These are phyloP conservation scores for Agrotis puta DNA, from an alignment of 2,888 invertebrate genomes.

Conservation along the genomic window DNA sequence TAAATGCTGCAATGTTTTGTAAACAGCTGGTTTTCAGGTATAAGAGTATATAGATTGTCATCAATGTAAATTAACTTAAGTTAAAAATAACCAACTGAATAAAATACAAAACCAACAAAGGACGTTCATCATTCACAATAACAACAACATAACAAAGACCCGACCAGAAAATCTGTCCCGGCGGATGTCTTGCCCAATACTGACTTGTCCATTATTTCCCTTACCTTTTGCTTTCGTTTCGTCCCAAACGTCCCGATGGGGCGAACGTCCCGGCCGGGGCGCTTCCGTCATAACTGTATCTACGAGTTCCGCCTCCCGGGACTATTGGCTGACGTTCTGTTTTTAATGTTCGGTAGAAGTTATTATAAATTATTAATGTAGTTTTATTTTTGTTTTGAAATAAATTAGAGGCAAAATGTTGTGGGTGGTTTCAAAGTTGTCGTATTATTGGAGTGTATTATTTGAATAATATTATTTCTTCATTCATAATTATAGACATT, in stretches of 20 bases:
- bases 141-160: constrained; percentile 32
- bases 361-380: constrained; percentile 27
- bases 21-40: too few relatives aligned
- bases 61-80: too few relatives aligned
- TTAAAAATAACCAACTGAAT: too few relatives aligned
- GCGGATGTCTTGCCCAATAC: constrained; percentile 28
- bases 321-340: constrained; percentile 35
- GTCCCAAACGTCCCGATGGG: constrained; percentile 22
- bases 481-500: too few relatives aligned
- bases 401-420: neutral
- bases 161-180: constrained; percentile 35
- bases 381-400: neutral
- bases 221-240: constrained; percentile 34
- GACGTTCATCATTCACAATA: constrained; percentile 28
- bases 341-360: constrained; percentile 31
- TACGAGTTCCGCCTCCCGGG: constrained; percentile 45
- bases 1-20: too few relatives aligned
- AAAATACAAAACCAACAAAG: neutral
- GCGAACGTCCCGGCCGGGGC: constrained; percentile 3
- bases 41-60: neutral
- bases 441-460: neutral
- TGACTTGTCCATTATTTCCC: constrained; percentile 36
- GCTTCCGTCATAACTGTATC: constrained; percentile 54
- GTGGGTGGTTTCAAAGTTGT: neutral
- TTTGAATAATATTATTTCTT: neutral